Evolutionary conservation across 2,888 invertebrate genomes (phyloP), one percentile per base, ranked within the genome.

Genomic region (Incurvaria masculella): DNA sequence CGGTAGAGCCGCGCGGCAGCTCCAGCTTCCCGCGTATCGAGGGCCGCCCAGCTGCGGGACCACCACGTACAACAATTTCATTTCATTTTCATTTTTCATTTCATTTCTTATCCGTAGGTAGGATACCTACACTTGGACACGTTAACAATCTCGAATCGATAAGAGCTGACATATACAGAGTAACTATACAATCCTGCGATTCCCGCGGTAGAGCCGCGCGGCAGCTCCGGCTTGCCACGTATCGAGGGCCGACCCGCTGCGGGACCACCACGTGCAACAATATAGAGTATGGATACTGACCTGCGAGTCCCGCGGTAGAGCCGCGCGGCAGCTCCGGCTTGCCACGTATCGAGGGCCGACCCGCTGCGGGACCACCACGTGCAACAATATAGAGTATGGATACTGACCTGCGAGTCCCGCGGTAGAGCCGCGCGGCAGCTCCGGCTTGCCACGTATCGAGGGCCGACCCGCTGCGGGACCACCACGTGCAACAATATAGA

Each of bases 21-120:
- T 69, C 80, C 26, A 69, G 74, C 56, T 68, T 78, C 47, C 72
- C 79, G 52, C 74, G 66, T 5, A 78, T 71, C n/a, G 76, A 78
- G 8, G 74, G 72, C 45, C 74, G 57, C 16, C 68, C 69, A 21
- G 69, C 71, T 1, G 68, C 65, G 55, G 73, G 54, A 10, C 68
- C 63, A 3, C 68, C 70, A 26, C 71, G 70, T 38, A 69, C n/a
- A n/a, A n/a, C n/a, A n/a, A n/a, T n/a, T n/a, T n/a, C n/a, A n/a
- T n/a, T n/a, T n/a, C n/a, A n/a, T n/a, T n/a, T n/a, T n/a, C n/a
- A n/a, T n/a, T n/a, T n/a, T n/a, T n/a, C n/a, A n/a, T n/a, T n/a
- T n/a, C n/a, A n/a, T n/a, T n/a, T n/a, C n/a, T n/a, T n/a, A n/a
- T n/a, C n/a, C n/a, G n/a, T n/a, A n/a, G n/a, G n/a, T n/a, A n/a